Conservation (phyloP, 2,797 vertebrate genomes). For the Peromyscus melanophrys region DNA sequence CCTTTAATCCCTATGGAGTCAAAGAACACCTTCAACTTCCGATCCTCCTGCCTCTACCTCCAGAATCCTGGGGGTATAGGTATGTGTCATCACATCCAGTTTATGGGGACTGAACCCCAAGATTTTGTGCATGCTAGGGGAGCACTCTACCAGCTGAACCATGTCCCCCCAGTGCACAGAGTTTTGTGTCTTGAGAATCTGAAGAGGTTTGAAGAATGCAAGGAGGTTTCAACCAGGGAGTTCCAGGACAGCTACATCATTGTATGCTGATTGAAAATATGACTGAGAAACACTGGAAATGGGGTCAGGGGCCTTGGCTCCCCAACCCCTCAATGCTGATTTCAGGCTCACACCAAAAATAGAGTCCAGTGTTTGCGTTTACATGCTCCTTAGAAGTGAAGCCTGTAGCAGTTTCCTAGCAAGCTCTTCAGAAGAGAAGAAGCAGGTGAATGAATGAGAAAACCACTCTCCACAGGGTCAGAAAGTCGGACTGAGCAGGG, state of each 20-base stretch:
- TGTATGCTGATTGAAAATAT: neutral
- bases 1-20: neutral
- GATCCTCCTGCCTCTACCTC: neutral
- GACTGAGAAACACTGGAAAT: neutral
- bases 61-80: neutral
- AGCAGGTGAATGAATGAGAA: neutral
- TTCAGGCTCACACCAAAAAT: neutral
- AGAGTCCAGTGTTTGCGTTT: neutral
- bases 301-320: neutral
- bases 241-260: neutral
- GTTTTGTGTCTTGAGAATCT: neutral
- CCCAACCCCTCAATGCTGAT: neutral
- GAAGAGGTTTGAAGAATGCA: neutral
- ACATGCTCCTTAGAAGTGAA: neutral
- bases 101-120: neutral
- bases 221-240: neutral
- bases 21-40: neutral
- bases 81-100: neutral
- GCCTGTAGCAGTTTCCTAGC: neutral
- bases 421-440: neutral
- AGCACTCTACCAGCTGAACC: neutral
- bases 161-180: neutral
- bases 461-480: neutral
- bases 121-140: neutral
- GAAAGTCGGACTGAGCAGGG: neutral